phyloP scores from a whole-genome alignment of 1,140 invertebrate genomes.

The Zaprionus camerounensis region DNA sequence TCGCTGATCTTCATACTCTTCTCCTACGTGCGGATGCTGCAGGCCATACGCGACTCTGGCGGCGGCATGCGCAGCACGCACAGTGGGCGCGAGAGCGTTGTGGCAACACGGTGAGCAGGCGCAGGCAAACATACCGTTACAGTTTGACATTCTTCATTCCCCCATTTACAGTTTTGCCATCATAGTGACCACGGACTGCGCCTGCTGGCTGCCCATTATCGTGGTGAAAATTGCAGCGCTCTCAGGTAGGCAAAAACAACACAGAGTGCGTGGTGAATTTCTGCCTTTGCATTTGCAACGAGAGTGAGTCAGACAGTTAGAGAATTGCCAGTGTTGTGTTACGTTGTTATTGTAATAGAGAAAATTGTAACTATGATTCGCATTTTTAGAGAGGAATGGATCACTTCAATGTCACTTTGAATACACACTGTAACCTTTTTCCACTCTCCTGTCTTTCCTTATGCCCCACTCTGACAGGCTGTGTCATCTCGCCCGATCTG shows the following conservation, averaged over 20 bases:
- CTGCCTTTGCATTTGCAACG: background rate
- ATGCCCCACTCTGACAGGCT: conserved; percentile 66
- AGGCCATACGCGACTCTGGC: conserved; percentile 86
- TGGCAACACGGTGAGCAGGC: conserved; percentile 71
- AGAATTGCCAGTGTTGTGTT: background rate
- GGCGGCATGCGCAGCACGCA: conserved; percentile 86
- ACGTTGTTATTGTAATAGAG: background rate
- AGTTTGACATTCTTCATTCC: background rate
- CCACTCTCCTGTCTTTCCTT: background rate
- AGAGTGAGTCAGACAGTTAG: background rate
- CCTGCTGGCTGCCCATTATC: conserved; percentile 88
- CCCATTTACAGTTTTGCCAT: conserved; percentile 85
- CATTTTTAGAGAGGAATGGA: no score
- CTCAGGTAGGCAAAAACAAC: conserved; percentile 79
- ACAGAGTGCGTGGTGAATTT: background rate
- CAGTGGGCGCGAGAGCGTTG: conserved; percentile 85
- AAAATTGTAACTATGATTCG: no score
- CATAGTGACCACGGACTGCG: conserved; percentile 87
- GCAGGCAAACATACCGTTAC: background rate
- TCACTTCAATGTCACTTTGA: background rate
- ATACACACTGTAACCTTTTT: background rate
- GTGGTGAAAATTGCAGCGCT: conserved; percentile 87
- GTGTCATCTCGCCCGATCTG: conserved; percentile 84
- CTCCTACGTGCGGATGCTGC: conserved; percentile 86
- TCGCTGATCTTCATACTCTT: conserved; percentile 87